A percentile compares a stretch with the other conserved stretches of the same genome.
Conservation (phyloP, 2,888 invertebrate genomes). For the Slavum lentiscoides region DNA sequence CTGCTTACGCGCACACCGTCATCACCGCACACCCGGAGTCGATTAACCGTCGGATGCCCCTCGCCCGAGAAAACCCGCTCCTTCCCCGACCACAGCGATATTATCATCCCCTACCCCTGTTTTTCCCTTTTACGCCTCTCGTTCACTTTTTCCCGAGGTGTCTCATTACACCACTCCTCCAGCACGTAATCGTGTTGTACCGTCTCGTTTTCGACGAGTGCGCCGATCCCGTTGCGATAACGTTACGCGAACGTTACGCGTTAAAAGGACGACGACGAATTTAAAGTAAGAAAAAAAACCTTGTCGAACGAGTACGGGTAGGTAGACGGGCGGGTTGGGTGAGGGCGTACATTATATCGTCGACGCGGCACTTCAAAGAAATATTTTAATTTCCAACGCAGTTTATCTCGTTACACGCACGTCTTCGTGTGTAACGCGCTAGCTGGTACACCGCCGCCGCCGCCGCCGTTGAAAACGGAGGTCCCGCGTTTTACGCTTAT, state of each 20-base stretch:
- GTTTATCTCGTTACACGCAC: too few relatives aligned
- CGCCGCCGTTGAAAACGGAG: too few relatives aligned
- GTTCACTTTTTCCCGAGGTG: background rate
- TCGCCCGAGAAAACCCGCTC: background rate
- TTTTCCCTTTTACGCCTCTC: too few relatives aligned
- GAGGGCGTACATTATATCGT: too few relatives aligned
- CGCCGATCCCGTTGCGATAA: background rate
- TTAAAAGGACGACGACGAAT: background rate
- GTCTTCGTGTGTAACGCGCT: too few relatives aligned
- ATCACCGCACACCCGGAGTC: background rate
- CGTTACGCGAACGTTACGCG: background rate
- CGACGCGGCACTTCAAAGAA: too few relatives aligned
- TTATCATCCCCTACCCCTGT: background rate
- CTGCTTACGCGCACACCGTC: background rate
- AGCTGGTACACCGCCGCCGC: too few relatives aligned
- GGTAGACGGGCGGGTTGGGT: too few relatives aligned
- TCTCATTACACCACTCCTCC: background rate
- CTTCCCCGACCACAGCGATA: too few relatives aligned
- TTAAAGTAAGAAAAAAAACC: background rate
- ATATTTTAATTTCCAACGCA: too few relatives aligned
- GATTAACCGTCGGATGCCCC: conserved; percentile 1
- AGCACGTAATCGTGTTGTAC: background rate
- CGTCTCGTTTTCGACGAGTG: background rate
- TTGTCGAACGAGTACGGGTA: background rate
- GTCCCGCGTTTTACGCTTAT: too few relatives aligned